Percentiles rank a stretch among this genome's conserved stretches.
phyloP scores from a whole-genome alignment of 2,113 vertebrate species.

The rat (Rattus norvegicus) region GRCr8 NC_086026.1:40237001-40237500 shows the following conservation, averaged over 20 bases:
- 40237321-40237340: fast-evolving
- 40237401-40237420: neutral
- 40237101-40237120: neutral
- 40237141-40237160: neutral
- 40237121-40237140: neutral
- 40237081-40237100: neutral
- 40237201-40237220: neutral
- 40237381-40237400: neutral
- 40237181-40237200: neutral
- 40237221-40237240: neutral
- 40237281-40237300: neutral
- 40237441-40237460: neutral
- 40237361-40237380: neutral
- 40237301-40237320: neutral
- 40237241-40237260: neutral
- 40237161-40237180: neutral
- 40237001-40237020: neutral
- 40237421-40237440: neutral
- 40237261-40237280: neutral
- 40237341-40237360: neutral
- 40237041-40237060: neutral
- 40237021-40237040: neutral
- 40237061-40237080: neutral
- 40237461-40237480: neutral
- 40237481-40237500: too few relatives aligned